phyloP scores from a whole-genome alignment of 2,888 invertebrate genomes.

The Ormyrus nitidulus region DNA sequence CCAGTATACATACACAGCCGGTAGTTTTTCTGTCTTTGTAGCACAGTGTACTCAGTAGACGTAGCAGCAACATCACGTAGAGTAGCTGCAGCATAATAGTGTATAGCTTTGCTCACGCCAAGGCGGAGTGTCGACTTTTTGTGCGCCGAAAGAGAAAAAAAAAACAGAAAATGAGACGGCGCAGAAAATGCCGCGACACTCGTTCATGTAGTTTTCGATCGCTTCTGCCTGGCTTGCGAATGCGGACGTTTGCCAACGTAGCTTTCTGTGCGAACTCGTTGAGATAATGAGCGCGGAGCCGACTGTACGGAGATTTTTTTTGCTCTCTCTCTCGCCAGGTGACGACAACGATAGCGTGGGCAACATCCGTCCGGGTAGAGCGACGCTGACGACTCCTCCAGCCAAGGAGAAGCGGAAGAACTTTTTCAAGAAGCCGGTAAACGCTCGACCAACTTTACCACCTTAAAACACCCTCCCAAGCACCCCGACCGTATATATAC shows the following conservation, averaged over 20 bases:
- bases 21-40: conserved; percentile 10
- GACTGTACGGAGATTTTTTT: conserved; percentile 51
- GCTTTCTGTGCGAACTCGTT: background rate
- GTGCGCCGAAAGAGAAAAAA: background rate
- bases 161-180: background rate
- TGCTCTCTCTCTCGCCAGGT: conserved; percentile 76
- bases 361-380: conserved; percentile 86
- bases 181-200: conserved; percentile 19
- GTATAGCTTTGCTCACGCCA: background rate
- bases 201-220: background rate
- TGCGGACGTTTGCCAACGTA: background rate
- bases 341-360: conserved; percentile 95
- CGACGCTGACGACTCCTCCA: conserved; percentile 86
- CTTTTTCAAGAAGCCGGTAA: conserved; percentile 94
- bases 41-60: conserved; percentile 13
- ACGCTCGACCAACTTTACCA: conserved; percentile 55
- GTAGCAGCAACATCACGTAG: conserved; percentile 25
- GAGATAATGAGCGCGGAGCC: background rate
- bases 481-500: background rate
- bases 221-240: conserved; percentile 20
- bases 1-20: background rate
- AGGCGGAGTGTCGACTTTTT: background rate
- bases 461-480: background rate
- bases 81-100: background rate
- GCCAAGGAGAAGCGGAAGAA: conserved; percentile 98